Conservation (phyloP, 2,797 vertebrate genomes). For the Anguilla obscura region DNA sequence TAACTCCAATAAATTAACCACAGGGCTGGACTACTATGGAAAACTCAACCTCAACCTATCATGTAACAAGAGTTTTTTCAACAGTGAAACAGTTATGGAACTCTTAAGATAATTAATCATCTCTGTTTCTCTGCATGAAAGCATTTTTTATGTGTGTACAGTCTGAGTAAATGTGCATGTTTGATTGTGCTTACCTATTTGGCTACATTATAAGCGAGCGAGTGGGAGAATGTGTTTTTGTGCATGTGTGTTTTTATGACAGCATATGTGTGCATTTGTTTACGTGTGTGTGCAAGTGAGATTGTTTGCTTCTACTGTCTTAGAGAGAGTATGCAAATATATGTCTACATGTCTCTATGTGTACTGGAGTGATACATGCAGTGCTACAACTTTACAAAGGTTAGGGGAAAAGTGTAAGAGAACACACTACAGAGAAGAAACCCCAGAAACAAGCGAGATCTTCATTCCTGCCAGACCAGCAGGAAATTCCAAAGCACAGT, state of each 20-base stretch:
- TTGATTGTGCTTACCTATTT: not conserved
- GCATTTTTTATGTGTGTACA: not conserved
- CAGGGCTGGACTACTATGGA: not conserved
- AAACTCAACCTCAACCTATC: slow-evolving; percentile 3
- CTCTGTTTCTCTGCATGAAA: not conserved
- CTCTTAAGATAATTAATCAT: not conserved
- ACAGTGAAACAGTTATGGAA: not conserved
- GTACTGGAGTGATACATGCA: not conserved
- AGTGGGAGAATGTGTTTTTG: not conserved
- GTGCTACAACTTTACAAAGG: slow-evolving; percentile 9
- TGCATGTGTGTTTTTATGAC: not conserved
- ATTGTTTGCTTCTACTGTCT: not conserved
- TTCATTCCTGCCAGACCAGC: slow-evolving; percentile 61
- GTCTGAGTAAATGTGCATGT: not conserved
- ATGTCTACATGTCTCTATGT: not conserved
- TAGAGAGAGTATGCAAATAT: not conserved
- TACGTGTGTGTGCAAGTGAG: not conserved
- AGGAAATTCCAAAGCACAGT: slow-evolving; percentile 70
- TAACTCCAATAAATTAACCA: not conserved
- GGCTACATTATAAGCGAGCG: not conserved
- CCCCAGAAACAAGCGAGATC: slow-evolving; percentile 34
- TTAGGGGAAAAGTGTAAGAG: slow-evolving; percentile 8
- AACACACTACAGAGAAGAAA: slow-evolving; percentile 18
- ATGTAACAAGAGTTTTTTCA: not conserved
- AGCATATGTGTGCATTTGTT: not conserved